Percentiles rank a stretch among this genome's conserved stretches.
These are phyloP conservation scores for Odontocerum albicorne DNA, from an alignment of 2,888 invertebrate species.

Conservation along the genomic window DNA sequence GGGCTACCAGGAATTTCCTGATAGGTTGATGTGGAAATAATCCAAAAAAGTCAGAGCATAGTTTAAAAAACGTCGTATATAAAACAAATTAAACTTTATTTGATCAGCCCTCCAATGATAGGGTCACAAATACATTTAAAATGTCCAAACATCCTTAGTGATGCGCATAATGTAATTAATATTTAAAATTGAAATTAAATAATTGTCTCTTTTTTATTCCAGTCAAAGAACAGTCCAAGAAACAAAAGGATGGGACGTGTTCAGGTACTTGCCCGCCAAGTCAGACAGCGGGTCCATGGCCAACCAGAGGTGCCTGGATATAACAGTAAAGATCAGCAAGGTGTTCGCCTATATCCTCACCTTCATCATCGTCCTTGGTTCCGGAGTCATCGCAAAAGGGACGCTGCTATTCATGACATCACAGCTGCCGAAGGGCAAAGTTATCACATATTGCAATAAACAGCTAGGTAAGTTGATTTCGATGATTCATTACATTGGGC, in stretches of 20 bases:
- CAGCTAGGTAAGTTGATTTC: constrained; percentile 79
- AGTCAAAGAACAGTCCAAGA: constrained; percentile 83
- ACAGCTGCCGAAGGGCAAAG: constrained; percentile 76
- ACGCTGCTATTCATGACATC: constrained; percentile 91
- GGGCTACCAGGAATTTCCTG: no score
- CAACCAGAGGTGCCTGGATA: constrained; percentile 82
- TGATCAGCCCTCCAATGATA: no score
- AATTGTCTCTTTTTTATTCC: constrained; percentile 42
- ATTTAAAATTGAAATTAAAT: not conserved
- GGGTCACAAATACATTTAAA: no score
- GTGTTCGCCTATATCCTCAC: constrained; percentile 83
- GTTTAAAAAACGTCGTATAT: no score
- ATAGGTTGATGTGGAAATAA: no score
- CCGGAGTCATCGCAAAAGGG: constrained; percentile 87
- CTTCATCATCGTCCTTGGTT: constrained; percentile 80
- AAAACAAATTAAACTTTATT: no score
- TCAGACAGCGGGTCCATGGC: constrained; percentile 88
- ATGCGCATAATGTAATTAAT: not conserved
- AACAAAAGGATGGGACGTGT: constrained; percentile 97
- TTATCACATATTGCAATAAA: constrained; percentile 80
- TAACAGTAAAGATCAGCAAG: constrained; percentile 83
- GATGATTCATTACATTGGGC: no score
- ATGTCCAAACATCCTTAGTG: no score
- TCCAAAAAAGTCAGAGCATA: no score
- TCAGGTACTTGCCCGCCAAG: constrained; percentile 88